Conservation (phyloP, 2,113 vertebrate genomes). For the Marmota flaviventris region DNA sequence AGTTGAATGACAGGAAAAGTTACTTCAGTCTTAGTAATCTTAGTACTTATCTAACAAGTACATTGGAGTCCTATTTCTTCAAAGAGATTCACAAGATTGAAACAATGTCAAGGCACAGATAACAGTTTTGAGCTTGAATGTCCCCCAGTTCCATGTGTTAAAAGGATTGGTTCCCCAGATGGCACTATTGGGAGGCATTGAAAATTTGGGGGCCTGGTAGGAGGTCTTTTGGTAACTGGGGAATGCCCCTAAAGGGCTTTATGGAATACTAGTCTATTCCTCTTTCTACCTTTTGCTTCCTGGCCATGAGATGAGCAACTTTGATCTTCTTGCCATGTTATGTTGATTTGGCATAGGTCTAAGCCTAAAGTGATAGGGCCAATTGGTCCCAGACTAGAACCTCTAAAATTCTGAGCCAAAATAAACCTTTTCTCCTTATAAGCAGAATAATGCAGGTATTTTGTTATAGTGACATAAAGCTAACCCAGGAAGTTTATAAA, state of each 20-base stretch:
- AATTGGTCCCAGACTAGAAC: not conserved
- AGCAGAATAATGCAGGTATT: not conserved
- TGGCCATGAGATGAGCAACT: not conserved
- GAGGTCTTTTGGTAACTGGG: not conserved
- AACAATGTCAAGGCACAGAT: not conserved
- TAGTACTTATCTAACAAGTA: not conserved
- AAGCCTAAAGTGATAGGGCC: not conserved
- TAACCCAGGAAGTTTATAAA: not conserved
- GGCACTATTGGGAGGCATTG: not conserved
- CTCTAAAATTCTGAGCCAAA: not conserved
- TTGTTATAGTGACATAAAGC: not conserved
- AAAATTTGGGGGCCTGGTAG: not conserved
- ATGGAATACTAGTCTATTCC: not conserved
- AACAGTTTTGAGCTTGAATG: not conserved
- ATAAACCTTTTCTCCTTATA: not conserved
- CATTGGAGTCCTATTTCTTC: not conserved
- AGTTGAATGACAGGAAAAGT: not conserved
- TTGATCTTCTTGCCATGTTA: not conserved
- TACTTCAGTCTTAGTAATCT: not conserved
- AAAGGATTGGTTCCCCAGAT: not conserved
- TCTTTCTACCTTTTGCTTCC: not conserved
- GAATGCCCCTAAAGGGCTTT: not conserved
- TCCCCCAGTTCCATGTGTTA: not conserved
- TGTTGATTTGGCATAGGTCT: not conserved
- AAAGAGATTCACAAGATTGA: not conserved